These are phyloP conservation scores for Acleris cristana DNA, from an alignment of 2,888 invertebrate genomes.

Conservation along the genomic window DNA sequence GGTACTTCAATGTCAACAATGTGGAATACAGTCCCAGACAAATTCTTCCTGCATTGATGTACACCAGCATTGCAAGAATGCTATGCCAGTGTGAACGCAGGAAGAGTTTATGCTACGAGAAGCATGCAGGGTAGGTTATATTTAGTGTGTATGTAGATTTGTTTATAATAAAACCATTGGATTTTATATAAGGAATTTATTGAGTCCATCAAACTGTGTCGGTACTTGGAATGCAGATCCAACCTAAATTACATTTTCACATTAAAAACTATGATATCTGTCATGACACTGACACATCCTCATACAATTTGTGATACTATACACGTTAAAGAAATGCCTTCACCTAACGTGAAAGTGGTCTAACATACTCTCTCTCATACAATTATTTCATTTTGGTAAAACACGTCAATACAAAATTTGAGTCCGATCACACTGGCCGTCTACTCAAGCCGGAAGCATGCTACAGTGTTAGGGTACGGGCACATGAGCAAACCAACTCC, in stretches of 20 bases:
- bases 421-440: constrained; percentile 7
- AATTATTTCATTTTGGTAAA: constrained; percentile 12
- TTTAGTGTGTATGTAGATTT: background rate
- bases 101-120: too few relatives aligned
- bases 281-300: constrained; percentile 34
- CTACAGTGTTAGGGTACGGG: constrained; percentile 13
- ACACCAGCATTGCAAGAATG: too few relatives aligned
- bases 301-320: constrained; percentile 46
- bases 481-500: background rate
- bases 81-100: too few relatives aligned
- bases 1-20: too few relatives aligned
- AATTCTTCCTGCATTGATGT: too few relatives aligned
- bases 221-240: constrained; percentile 81
- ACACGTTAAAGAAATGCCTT: constrained; percentile 25
- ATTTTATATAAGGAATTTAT: constrained; percentile 62
- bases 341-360: constrained; percentile 23
- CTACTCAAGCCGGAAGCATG: constrained; percentile 10
- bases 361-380: constrained; percentile 24
- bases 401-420: constrained; percentile 19
- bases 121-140: too few relatives aligned
- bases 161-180: constrained; percentile 36
- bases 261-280: constrained; percentile 61
- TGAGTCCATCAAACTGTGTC: constrained; percentile 79
- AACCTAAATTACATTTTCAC: constrained; percentile 68
- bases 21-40: too few relatives aligned